phyloP scores from a whole-genome alignment of 2,888 invertebrate species.

The Melitaea athalia region DNA sequence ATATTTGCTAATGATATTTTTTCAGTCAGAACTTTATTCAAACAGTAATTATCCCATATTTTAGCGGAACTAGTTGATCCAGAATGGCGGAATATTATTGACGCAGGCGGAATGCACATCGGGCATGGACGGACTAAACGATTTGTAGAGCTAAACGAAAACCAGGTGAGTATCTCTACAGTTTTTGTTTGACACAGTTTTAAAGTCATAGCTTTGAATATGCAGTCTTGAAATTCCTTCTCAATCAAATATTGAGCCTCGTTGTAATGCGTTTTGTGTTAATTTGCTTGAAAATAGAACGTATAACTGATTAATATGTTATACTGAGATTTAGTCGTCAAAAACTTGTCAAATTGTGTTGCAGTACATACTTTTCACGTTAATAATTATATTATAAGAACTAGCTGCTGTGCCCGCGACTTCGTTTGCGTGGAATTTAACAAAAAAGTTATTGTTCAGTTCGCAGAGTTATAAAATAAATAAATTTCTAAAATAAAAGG shows the following conservation, averaged over 20 bases:
- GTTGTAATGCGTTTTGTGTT: neutral
- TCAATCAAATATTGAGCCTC: neutral
- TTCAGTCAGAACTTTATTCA: neutral
- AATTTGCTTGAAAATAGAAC: neutral
- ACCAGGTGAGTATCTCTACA: slow-evolving; percentile 49
- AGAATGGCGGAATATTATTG: slow-evolving; percentile 59
- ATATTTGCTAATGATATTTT: neutral
- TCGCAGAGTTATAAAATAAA: no score
- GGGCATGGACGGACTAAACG: slow-evolving; percentile 64
- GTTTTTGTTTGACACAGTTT: neutral
- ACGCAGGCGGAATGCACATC: slow-evolving; percentile 59
- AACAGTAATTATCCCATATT: slow-evolving; percentile 1
- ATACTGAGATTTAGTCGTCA: no score
- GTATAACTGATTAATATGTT: no score
- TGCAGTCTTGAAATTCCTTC: neutral
- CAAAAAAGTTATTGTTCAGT: no score
- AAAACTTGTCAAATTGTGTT: no score
- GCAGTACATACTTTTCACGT: no score
- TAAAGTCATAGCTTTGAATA: neutral
- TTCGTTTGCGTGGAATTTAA: no score
- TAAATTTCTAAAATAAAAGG: no score
- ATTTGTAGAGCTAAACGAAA: slow-evolving; percentile 62
- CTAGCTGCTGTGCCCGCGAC: no score
- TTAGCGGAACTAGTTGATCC: slow-evolving; percentile 46
- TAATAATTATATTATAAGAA: no score